Evolutionary conservation across 2,888 invertebrate species (phyloP).

Genomic region (Muschampia plurimacula): DNA sequence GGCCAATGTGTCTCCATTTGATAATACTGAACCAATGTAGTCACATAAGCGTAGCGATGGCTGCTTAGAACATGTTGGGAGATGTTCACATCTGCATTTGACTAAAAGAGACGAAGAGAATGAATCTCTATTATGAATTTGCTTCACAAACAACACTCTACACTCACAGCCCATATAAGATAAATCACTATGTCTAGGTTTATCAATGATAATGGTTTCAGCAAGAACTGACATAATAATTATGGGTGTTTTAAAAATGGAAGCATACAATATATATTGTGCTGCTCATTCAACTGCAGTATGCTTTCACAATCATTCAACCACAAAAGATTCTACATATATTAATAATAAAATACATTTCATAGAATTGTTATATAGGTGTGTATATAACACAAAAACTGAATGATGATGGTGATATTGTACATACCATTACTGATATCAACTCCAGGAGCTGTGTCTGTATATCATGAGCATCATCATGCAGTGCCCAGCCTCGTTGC

Average conservation of each 20-base stretch:
- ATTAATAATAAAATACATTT: background rate
- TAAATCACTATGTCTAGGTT: too few relatives aligned
- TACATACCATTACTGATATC: slow-evolving; percentile 91
- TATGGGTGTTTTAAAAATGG: too few relatives aligned
- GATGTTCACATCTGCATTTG: slow-evolving; percentile 96
- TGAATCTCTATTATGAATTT: background rate
- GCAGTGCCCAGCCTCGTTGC: slow-evolving; percentile 97
- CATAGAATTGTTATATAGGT: background rate
- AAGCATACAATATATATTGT: too few relatives aligned
- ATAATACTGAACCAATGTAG: slow-evolving; percentile 95
- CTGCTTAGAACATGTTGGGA: slow-evolving; percentile 93
- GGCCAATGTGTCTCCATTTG: slow-evolving; percentile 98
- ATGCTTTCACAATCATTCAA: background rate
- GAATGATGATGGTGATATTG: too few relatives aligned
- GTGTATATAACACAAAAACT: too few relatives aligned
- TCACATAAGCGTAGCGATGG: slow-evolving; percentile 93
- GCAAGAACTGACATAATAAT: too few relatives aligned
- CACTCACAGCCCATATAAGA: too few relatives aligned
- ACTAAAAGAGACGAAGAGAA: slow-evolving; percentile 83
- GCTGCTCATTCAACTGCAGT: too few relatives aligned
- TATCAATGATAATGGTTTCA: too few relatives aligned
- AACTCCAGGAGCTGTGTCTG: slow-evolving; percentile 93
- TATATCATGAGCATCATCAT: slow-evolving; percentile 96
- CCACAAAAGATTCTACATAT: background rate
- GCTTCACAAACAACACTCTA: too few relatives aligned